Conservation (phyloP, 2,113 vertebrate species). For the Aegotheles bennettii region DNA sequence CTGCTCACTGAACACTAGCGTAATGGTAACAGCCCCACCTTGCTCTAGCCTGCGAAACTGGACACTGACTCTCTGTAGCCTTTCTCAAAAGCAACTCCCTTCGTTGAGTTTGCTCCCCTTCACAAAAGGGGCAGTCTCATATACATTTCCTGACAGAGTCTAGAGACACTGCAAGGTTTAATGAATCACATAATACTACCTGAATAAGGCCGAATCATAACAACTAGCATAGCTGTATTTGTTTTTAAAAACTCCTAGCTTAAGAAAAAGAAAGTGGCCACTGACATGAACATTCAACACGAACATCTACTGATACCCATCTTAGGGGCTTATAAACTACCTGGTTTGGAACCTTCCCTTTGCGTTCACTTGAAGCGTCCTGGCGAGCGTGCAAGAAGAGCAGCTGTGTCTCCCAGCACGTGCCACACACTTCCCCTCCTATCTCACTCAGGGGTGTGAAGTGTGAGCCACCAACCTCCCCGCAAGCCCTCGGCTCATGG, state of each 20-base stretch:
- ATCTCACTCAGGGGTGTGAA: background rate
- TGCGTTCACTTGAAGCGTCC: fast-evolving
- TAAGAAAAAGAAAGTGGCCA: background rate
- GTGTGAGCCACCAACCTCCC: fast-evolving
- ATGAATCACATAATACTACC: background rate
- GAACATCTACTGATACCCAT: background rate
- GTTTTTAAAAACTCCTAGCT: background rate
- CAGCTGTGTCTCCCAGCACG: fast-evolving
- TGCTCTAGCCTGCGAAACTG: fast-evolving
- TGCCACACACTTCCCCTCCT: fast-evolving
- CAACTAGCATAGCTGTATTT: background rate
- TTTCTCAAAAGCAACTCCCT: background rate
- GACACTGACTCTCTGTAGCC: background rate
- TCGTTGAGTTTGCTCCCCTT: background rate
- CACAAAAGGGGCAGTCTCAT: background rate
- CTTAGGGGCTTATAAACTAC: background rate
- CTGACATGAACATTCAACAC: background rate
- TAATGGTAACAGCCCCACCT: background rate
- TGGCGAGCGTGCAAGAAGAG: fast-evolving
- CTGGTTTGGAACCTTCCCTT: background rate
- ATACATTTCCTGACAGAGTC: background rate
- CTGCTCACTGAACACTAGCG: fast-evolving
- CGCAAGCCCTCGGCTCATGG: fast-evolving
- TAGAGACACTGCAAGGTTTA: background rate
- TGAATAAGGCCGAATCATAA: background rate